phyloP scores from a whole-genome alignment of 2,888 invertebrate species.

The Nymphalis c-album region DNA sequence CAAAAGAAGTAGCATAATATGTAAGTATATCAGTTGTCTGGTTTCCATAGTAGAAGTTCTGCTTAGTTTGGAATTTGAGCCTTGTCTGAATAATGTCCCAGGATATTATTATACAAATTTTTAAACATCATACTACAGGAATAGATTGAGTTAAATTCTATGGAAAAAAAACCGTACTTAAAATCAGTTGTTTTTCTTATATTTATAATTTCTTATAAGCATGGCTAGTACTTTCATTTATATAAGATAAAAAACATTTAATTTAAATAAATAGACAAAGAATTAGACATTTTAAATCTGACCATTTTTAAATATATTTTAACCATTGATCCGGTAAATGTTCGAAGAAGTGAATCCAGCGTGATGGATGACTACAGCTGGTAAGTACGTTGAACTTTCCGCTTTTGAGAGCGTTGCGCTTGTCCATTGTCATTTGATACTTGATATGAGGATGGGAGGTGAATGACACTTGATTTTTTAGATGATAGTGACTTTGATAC shows the following conservation, averaged over 20 bases:
- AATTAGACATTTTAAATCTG: neutral
- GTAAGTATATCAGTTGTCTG: too few species aligned
- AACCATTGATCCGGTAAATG: constrained; percentile 26
- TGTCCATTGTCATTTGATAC: constrained; percentile 32
- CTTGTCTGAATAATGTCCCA: too few species aligned
- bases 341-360: constrained; percentile 30
- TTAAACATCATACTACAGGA: too few species aligned
- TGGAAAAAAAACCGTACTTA: too few species aligned
- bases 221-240: too few species aligned
- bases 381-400: constrained; percentile 31
- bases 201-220: too few species aligned
- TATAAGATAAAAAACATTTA: neutral
- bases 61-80: too few species aligned
- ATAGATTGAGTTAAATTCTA: too few species aligned
- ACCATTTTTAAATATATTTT: neutral
- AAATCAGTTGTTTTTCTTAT: too few species aligned
- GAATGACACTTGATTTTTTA: constrained; percentile 7
- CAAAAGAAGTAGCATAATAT: too few species aligned
- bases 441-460: constrained; percentile 10
- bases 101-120: too few species aligned
- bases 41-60: too few species aligned
- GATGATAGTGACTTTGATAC: constrained; percentile 3
- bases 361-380: constrained; percentile 33
- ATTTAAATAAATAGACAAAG: neutral
- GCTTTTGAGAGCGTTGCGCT: constrained; percentile 18